phyloP scores from a whole-genome alignment of 2,888 invertebrate genomes.

The Nemoura dubitans region DNA sequence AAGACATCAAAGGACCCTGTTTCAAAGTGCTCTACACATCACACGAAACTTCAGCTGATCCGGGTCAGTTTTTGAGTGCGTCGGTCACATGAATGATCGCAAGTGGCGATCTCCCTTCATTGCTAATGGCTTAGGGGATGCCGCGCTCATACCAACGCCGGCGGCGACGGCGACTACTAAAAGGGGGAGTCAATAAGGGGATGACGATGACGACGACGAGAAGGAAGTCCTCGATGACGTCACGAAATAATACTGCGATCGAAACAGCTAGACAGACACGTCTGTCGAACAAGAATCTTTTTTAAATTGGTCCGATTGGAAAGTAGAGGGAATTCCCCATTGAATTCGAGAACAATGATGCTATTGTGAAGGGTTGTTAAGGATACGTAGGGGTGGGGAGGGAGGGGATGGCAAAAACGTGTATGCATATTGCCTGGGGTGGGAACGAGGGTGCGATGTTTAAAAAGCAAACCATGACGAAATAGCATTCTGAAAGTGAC shows the following conservation, averaged over 20 bases:
- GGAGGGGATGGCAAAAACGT: conserved; percentile 42
- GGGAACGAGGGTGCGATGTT: conserved; percentile 38
- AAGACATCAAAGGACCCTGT: background rate
- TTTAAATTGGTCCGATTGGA: conserved; percentile 41
- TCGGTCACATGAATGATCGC: background rate
- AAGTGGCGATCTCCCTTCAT: conserved; percentile 17
- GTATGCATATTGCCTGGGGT: conserved; percentile 35
- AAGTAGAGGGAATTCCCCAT: conserved; percentile 26
- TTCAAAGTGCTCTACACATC: background rate
- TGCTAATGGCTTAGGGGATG: conserved; percentile 17
- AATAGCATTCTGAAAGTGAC: conserved; percentile 4
- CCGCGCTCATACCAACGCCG: conserved; percentile 1
- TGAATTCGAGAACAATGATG: conserved; percentile 34
- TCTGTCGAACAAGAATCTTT: background rate
- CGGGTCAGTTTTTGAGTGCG: background rate
- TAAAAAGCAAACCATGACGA: conserved; percentile 37
- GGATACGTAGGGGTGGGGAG: conserved; percentile 27
- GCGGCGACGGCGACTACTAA: conserved; percentile 44
- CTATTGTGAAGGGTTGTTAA: conserved; percentile 36
- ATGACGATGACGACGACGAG: conserved; percentile 24
- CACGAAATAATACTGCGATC: conserved; percentile 31
- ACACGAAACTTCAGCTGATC: background rate
- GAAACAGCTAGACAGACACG: conserved; percentile 23
- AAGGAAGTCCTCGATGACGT: conserved; percentile 40
- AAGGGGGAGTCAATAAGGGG: conserved; percentile 41